phyloP scores from a whole-genome alignment of 2,888 invertebrate species.

The Parnassius orleans region DNA sequence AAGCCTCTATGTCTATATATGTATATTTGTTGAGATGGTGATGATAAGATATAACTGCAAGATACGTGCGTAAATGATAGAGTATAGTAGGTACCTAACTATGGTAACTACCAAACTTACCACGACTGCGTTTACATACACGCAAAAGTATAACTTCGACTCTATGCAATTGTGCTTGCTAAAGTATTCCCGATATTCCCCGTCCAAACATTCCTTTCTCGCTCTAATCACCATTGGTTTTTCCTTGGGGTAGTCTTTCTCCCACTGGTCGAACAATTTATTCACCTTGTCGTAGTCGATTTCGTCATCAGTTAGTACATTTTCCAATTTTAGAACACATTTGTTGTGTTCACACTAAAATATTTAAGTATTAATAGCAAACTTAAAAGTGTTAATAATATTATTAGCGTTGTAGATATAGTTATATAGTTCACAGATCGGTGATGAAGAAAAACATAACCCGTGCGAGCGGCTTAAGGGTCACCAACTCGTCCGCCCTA shows the following conservation, averaged over 20 bases:
- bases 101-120: constrained; percentile 29
- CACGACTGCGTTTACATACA: constrained; percentile 33
- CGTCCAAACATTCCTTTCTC: constrained; percentile 33
- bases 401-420: too few relatives aligned
- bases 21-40: too few relatives aligned
- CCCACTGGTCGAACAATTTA: constrained; percentile 29
- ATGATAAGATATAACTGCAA: too few relatives aligned
- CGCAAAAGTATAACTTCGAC: constrained; percentile 36
- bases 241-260: constrained; percentile 30
- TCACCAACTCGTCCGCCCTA: too few relatives aligned
- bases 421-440: too few relatives aligned
- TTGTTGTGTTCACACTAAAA: constrained; percentile 37
- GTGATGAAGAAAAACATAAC: too few relatives aligned
- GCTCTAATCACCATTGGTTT: constrained; percentile 31
- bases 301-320: constrained; percentile 32
- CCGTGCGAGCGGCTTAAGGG: too few relatives aligned
- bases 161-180: constrained; percentile 35
- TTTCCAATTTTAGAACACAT: constrained; percentile 36
- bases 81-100: too few relatives aligned
- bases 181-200: constrained; percentile 35
- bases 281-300: constrained; percentile 34
- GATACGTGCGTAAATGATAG: too few relatives aligned
- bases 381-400: too few relatives aligned
- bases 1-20: too few relatives aligned
- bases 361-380: too few relatives aligned